Evolutionary conservation across 2,888 invertebrate genomes (phyloP).

Genomic region (Rhopalosiphum nymphaeae): DNA sequence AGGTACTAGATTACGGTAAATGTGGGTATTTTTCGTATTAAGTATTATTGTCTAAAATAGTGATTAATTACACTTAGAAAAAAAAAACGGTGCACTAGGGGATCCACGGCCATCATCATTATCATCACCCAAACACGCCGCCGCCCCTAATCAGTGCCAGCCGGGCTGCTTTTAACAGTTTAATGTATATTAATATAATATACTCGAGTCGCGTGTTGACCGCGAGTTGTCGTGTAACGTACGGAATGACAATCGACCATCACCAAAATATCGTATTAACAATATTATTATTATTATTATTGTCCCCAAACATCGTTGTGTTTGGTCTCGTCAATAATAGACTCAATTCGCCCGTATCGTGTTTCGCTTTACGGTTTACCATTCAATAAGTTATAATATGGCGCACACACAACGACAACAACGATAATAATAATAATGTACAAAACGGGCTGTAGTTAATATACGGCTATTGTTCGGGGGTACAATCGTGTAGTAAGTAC

Average conservation of each 20-base stretch:
- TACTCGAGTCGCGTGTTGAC: not conserved
- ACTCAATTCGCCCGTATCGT: not conserved
- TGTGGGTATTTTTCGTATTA: too few species aligned
- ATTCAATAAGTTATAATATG: not conserved
- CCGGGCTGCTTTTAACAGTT: not conserved
- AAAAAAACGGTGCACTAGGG: too few species aligned
- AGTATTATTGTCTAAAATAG: too few species aligned
- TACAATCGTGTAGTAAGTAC: not conserved
- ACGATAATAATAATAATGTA: not conserved
- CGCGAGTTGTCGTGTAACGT: not conserved
- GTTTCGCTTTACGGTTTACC: not conserved
- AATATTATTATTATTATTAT: not conserved
- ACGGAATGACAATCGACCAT: not conserved
- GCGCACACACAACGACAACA: not conserved
- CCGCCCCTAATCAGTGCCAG: not conserved
- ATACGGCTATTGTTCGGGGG: not conserved
- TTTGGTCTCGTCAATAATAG: not conserved
- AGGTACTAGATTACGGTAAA: too few species aligned
- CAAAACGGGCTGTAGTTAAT: not conserved
- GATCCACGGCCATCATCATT: too few species aligned
- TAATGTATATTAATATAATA: not conserved
- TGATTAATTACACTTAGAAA: too few species aligned
- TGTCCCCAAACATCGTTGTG: not conserved
- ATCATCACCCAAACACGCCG: not conserved
- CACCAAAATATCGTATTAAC: not conserved